These are phyloP conservation scores for Magallana gigas DNA, from an alignment of 1,140 invertebrate species.

Conservation along the genomic window DNA sequence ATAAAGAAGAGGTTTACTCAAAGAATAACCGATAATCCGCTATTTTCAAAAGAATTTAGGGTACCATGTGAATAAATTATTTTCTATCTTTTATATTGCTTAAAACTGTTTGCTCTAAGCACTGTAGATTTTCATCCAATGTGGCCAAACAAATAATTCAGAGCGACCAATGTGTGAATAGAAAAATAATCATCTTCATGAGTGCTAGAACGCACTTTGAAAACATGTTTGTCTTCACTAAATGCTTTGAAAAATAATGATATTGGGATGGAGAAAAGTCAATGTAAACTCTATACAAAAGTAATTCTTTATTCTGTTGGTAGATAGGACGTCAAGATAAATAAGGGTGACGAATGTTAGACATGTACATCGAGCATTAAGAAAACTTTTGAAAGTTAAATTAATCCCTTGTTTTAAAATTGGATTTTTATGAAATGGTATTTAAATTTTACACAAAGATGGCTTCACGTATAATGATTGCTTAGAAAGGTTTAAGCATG, in stretches of 20 bases:
- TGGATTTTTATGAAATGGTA: too few species aligned
- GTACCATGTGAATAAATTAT: conserved; percentile 38
- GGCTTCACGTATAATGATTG: too few species aligned
- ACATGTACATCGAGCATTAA: too few species aligned
- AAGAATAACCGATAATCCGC: conserved; percentile 35
- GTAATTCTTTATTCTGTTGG: neutral
- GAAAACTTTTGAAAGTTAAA: too few species aligned
- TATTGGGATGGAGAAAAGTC: neutral
- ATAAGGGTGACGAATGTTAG: too few species aligned
- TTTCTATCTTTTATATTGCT: conserved; percentile 26
- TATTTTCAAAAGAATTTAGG: conserved; percentile 35
- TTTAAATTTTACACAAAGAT: too few species aligned
- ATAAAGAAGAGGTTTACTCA: conserved; percentile 38
- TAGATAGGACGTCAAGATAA: too few species aligned
- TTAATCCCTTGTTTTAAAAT: too few species aligned
- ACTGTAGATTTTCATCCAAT: conserved; percentile 18
- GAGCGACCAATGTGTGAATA: neutral
- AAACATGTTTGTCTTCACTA: conserved; percentile 17
- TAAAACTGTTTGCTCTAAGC: conserved; percentile 30
- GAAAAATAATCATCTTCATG: neutral
- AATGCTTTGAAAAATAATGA: conserved; percentile 29
- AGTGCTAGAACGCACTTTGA: conserved; percentile 14
- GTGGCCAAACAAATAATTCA: conserved; percentile 34
- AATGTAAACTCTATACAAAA: neutral
- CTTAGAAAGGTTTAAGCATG: too few species aligned